Base-by-base conservation (phyloP, 2,888 invertebrate genomes). In the Aleiodes leptofemur region DNA sequence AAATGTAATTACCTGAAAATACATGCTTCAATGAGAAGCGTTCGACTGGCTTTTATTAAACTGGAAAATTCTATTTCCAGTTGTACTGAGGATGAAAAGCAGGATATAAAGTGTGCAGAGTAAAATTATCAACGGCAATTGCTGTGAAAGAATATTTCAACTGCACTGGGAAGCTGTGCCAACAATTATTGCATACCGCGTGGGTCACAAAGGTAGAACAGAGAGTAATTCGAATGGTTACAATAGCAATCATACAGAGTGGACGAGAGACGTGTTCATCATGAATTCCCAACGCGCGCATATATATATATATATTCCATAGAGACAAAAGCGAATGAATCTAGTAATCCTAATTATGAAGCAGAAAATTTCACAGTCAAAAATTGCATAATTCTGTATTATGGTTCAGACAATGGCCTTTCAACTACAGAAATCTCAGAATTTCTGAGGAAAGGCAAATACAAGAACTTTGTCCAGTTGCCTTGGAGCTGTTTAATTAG, bases 231-330 rank as follows among this genome's bases (percentile, higher is more conserved):
- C 56, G 68, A n/a, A 51, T 31, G 31, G 57, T 31, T 66, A 43
- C 59, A 73, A 23, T 72, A 14, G 73, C 72, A 77, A 78, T 78
- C 75, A 77, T 76, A 51, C 57, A 55, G 73, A 73, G 77, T 78
- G 69, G 68, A 64, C 59, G 51, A 48, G 64, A 68, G 68, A 43
- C 66, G 38, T 72, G 72, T 72, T 72, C 51, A 72, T 61, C 61
- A 31, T 51, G 38, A 59, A 78, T 78, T 78, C 76, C 76, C 78
- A 53, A 43, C 3, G 51, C 51, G 68, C 48, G n/a, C 23, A 23
- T 2, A 23, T 23, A 23, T 23, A 23, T 23, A 23, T 23, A 43
- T 3, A 43, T 51, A 11, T 7, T 68, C 23, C 43, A 64, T 16
- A 29, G 56, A 64, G 16, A 64, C 48, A 43, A 48, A 43, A 64